Percentiles rank a stretch among this genome's conserved stretches.
These are phyloP conservation scores for Huso huso DNA, from an alignment of 2,797 vertebrate genomes.

Conservation along the genomic window DNA sequence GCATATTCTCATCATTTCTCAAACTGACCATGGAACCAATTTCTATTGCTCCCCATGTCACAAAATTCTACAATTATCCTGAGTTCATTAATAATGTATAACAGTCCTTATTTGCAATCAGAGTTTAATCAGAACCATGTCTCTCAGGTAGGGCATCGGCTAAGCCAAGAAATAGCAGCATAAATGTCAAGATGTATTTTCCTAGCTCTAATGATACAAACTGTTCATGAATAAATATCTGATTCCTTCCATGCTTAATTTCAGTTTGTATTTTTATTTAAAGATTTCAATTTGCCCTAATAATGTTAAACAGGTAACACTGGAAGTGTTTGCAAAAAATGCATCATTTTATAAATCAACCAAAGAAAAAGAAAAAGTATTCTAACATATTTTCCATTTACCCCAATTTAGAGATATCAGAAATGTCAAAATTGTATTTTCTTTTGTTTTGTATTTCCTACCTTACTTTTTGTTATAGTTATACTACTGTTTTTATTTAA, in stretches of 20 bases:
- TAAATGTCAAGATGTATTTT: slow-evolving; percentile 63
- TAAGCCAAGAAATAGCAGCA: slow-evolving; percentile 60
- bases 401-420: no score
- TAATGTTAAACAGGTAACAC: slow-evolving; percentile 24
- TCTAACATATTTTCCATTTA: no score
- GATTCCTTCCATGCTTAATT: slow-evolving; percentile 29
- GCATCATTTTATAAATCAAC: no score
- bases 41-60: slow-evolving; percentile 76
- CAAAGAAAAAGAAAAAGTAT: no score
- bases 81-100: slow-evolving; percentile 93
- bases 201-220: slow-evolving; percentile 44
- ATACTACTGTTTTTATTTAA: no score
- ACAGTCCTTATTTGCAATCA: slow-evolving; percentile 68
- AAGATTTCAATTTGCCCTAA: slow-evolving; percentile 22
- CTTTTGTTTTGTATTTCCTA: no score
- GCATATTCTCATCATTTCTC: slow-evolving; percentile 83
- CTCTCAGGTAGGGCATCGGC: slow-evolving; percentile 63
- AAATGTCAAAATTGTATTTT: no score
- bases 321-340: not conserved
- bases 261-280: slow-evolving; percentile 14
- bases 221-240: slow-evolving; percentile 35
- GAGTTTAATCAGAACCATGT: slow-evolving; percentile 74
- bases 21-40: slow-evolving; percentile 91
- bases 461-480: no score
- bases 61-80: slow-evolving; percentile 86